These are phyloP conservation scores for Rhodophaea formosa DNA, from an alignment of 2,888 invertebrate species.

Conservation along the genomic window DNA sequence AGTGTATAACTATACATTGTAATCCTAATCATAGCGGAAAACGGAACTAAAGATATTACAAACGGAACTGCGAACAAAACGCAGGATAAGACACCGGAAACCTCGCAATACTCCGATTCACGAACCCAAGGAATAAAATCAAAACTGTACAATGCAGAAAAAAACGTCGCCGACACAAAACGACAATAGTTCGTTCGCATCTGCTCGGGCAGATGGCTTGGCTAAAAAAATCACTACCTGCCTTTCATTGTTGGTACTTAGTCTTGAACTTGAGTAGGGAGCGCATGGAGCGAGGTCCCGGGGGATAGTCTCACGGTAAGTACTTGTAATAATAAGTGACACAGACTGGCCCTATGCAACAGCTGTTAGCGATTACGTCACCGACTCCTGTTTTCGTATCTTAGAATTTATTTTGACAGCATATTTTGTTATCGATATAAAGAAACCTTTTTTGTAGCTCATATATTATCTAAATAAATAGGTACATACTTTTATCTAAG, in stretches of 20 bases:
- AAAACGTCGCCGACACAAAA: too few relatives aligned
- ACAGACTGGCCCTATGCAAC: background rate
- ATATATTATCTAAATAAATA: too few relatives aligned
- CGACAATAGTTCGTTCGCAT: conserved; percentile 18
- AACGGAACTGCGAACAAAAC: background rate
- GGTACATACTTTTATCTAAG: too few relatives aligned
- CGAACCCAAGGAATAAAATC: conserved; percentile 1
- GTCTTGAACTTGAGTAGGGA: conserved; percentile 15
- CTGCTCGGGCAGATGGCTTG: conserved; percentile 20
- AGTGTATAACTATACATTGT: too few relatives aligned
- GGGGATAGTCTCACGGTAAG: conserved; percentile 17
- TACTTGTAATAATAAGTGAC: conserved; percentile 10
- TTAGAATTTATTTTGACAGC: too few relatives aligned
- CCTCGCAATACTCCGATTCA: conserved; percentile 59
- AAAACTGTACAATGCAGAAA: background rate
- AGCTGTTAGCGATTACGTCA: background rate
- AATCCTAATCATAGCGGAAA: too few relatives aligned
- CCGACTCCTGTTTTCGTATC: background rate
- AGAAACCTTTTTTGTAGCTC: too few relatives aligned
- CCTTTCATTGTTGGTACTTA: conserved; percentile 14
- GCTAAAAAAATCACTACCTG: conserved; percentile 20
- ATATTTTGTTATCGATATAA: too few relatives aligned
- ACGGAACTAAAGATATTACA: background rate
- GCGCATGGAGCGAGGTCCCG: background rate
- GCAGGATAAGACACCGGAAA: conserved; percentile 49